Evolutionary conservation across 2,888 invertebrate genomes (phyloP).

Genomic region (Nyleta sp.): DNA sequence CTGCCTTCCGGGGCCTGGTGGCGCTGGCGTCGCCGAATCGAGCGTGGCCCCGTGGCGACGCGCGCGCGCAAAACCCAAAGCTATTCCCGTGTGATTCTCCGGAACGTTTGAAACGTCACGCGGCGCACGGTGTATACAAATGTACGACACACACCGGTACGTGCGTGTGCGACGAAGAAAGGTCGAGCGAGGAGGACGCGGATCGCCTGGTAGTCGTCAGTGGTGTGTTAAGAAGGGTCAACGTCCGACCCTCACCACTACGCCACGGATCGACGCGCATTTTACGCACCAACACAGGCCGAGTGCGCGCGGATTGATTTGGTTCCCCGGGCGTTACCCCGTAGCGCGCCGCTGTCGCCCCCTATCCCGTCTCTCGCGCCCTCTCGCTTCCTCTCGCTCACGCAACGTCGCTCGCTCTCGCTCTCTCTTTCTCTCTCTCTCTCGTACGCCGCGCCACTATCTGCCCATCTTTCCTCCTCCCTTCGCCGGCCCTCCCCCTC

Average conservation of each 20-base stretch:
- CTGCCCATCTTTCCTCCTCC: constrained; percentile 41
- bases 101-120: constrained; percentile 51
- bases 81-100: too few relatives aligned
- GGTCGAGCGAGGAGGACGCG: constrained; percentile 56
- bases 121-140: constrained; percentile 39
- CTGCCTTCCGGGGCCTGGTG: not conserved
- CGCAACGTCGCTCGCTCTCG: constrained; percentile 59
- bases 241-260: constrained; percentile 82
- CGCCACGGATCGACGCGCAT: constrained; percentile 76
- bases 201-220: constrained; percentile 65
- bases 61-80: too few relatives aligned
- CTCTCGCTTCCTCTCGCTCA: constrained; percentile 75
- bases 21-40: constrained; percentile 15
- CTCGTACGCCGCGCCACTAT: constrained; percentile 68
- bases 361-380: constrained; percentile 63
- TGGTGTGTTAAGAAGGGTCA: constrained; percentile 80
- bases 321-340: constrained; percentile 82
- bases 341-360: constrained; percentile 71
- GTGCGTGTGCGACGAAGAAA: constrained; percentile 55
- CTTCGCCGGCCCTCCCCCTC: constrained; percentile 31
- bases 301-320: constrained; percentile 80
- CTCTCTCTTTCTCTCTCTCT: constrained; percentile 80
- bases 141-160: constrained; percentile 46
- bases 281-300: constrained; percentile 75
- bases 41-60: constrained; percentile 8